Evolutionary conservation across 2,113 vertebrate species (phyloP), one percentile per base, ranked within the genome.

Genomic region (Butorides virescens): DNA sequence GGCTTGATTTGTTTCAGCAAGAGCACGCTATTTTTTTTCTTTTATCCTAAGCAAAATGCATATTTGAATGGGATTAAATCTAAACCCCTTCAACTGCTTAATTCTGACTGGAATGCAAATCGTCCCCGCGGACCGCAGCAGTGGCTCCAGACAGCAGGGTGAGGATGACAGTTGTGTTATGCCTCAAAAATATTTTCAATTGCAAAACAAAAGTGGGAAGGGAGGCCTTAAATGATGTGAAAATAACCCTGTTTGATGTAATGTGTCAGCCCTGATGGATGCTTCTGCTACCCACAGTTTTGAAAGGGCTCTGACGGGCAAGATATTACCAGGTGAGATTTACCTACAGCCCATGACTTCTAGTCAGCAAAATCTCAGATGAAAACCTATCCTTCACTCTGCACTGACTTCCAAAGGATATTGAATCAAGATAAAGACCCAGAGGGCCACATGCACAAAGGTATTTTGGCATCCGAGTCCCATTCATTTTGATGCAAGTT

Each of bases 231-330:
- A 94, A 89, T 72, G 92, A 93, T 89, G 88, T 89, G 93, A 86
- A 75, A 95, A 96, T 93, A 89, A 92, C 66, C 29, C 49, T 67
- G 75, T 90, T 90, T 49, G 94, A 92, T 94, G 93, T 93, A 78
- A 93, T 87, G 83, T 95, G 96, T 91, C 96, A 89, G 92, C 79
- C 76, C 91, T 96, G 96, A 97, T 82, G 83, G 94, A 96, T 96
- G 96, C 44, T 37, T 34, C 22, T 50, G 92, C 88, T 92, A 4
- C 39, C 72, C 76, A 4, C 79, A 70, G 92, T 81, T 96, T 81
- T 80, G 92, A 84, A 84, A 91, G 88, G 88, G 61, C 91, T 89
- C 76, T 94, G 96, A 94, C 9, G 15, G 88, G 88, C 89, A 72
- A 91, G 76, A 26, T 67, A 93, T 94, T 93, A 46, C 95, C 94